Base-by-base conservation (phyloP, 1,140 invertebrate genomes). In the Zaprionus ghesquierei region DNA sequence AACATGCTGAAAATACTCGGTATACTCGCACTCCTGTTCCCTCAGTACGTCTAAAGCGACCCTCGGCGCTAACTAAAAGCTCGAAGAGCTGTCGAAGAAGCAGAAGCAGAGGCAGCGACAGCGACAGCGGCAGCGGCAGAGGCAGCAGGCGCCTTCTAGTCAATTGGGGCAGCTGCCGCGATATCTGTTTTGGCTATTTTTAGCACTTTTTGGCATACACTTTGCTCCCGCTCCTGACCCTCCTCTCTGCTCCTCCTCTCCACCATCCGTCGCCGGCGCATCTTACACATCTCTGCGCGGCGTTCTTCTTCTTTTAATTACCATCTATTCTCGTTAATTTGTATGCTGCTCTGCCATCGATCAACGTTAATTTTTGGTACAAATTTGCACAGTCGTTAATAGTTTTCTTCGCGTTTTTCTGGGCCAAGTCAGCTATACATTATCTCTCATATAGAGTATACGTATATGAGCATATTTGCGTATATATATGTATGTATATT, bases 181-280 rank as follows among this genome's bases (percentile, higher is more conserved):
- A 51, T 61, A 41, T 58, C 63, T 61, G 62, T 63, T 51, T 62
- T 49, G 46, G 70, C 59, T 81, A 81, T 84, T 82, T 79, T 84
- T 82, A 84, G 68, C 50, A 63, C 54, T 61, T 71, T 81, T 84
- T 75, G 71, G 44, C 68, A 25, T 59, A 65, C 59, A 41, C 60
- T 69, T 38, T 53, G 9, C 23, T 44, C 55, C 15, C 23, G 10
- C 27, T 23, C 41, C 49, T 31, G 41, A 25, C 35, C 5, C 35
- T 8, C n/a, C 15, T 2, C 3, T 18, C 6, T 29, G 27, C 27
- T 25, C 5, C 2, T 2, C 27, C 18, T 46, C 10, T 6, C 9
- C 9, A 1, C 41, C 18, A n/a, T 38, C 35, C 15, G 1, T 15
- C 35, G 9, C 49, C 20, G 9, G 2, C 33, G 38, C 25, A 15